Base-by-base conservation (phyloP, 2,888 invertebrate species). In the Julus scanicus region DNA sequence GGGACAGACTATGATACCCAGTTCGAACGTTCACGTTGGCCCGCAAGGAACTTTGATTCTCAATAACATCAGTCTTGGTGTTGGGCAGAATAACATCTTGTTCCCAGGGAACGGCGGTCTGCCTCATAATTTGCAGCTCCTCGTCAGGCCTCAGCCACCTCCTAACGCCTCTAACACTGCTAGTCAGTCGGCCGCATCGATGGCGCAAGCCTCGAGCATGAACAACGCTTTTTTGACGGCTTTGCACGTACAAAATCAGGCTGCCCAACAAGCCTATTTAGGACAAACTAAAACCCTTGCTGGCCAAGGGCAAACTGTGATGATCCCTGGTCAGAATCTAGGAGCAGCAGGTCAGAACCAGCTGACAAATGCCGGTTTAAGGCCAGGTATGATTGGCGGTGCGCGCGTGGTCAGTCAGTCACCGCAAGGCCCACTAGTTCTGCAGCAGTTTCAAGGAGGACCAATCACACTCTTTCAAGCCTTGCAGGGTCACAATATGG, bases 401-500 rank as follows among this genome's bases (percentile, higher is more conserved):
- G 86, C 89, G 13, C 88, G 89, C n/a, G 86, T 89, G 87, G 88
- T 89, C 13, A 57, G 88, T 87, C 87, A 80, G 86, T 87, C 89
- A 17, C 90, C 89, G 20, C 90, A 92, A 91, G 89, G 89, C 86
- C 91, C 90, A 80, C 90, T 93, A 90, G 93, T 93, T 90, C 90
- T 93, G 71, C 93, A 93, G 90, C 93, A 93, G 90, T 93, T 93
- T 57, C 93, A 93, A 90, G 93, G 93, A 9, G 93, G 93, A 8
- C 93, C 93, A 63, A 91, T 93, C 20, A 91, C 92, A 89, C 92
- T 93, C 86, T 80, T 89, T 13, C 89, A 89, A 49, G 53, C 89
- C 9, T 40, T 89, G 63, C 88, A 88, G 53, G 89, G 89, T 39
- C 37, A 63, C n/a, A 87, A 80, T 88, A 48, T 89, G 63, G 88